These are phyloP conservation scores for Haliclona indistincta DNA, from an alignment of 37 sponge, comb jelly and placozoan species.

Conservation along the genomic window DNA sequence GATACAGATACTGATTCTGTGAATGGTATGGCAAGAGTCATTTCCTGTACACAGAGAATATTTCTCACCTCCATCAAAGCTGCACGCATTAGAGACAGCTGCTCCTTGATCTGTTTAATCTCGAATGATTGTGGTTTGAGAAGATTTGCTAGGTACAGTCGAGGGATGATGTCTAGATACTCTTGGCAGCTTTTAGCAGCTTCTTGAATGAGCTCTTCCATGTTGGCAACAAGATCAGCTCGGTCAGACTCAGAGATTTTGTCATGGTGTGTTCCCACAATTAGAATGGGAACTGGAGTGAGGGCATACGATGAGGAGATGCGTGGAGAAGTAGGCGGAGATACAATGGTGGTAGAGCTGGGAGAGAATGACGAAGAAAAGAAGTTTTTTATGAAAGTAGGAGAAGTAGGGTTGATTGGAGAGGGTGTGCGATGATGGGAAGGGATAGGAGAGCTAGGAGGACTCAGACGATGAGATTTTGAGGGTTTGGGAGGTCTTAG, in stretches of 20 bases:
- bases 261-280: constrained; percentile 78
- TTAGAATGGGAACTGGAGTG: constrained; percentile 58
- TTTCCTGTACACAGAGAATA: neutral
- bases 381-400: neutral
- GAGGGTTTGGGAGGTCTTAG: neutral
- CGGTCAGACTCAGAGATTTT: constrained; percentile 5
- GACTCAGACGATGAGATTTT: neutral
- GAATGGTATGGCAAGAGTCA: neutral
- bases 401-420: neutral
- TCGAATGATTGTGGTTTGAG: constrained; percentile 47
- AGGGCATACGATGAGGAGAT: no score
- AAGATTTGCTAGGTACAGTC: constrained; percentile 57
- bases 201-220: constrained; percentile 46
- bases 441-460: neutral
- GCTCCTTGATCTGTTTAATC: constrained; percentile 58
- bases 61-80: constrained; percentile 42
- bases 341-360: neutral
- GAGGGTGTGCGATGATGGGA: no score
- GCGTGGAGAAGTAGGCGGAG: neutral
- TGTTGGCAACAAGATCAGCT: constrained; percentile 12
- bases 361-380: neutral
- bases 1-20: constrained; percentile 54
- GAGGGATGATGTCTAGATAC: constrained; percentile 54
- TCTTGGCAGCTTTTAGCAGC: constrained; percentile 36
- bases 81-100: constrained; percentile 33